Evolutionary conservation across 1,140 invertebrate species (phyloP), one percentile per base, ranked within the genome.

Genomic region (Antheraea pernyi): DNA sequence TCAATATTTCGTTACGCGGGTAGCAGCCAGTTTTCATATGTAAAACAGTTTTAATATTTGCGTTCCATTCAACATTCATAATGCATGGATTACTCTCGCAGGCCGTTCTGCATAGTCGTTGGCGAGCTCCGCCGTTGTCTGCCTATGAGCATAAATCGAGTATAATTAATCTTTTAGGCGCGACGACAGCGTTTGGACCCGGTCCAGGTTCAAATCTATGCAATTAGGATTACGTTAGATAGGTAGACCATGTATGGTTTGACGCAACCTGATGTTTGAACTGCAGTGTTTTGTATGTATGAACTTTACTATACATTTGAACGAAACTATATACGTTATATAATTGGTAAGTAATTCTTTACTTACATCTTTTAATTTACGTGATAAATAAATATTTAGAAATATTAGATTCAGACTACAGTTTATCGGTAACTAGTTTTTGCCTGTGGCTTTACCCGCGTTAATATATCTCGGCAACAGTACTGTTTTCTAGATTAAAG

Each of bases 91-190:
- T 53, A 42, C 11, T 16, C 46, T 16, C 11, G 11, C 46, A 53
- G 46, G 46, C 16, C 46, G 46, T 53, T n/a, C 16, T 16, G 46
- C 16, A 53, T 53, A 5, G 46, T 53, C 16, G 46, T 53, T 53
- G 46, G 46, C 30, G 11, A 36, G 60, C 60, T 30, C 60, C 19
- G 16, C 60, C 60, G 16, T 61, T 61, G 5, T 61, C 39, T 64
- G 65, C 68, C 68, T 72, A 69, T 72, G 69, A 70, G 58, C 69
- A 59, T 74, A 74, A 74, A 74, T 74, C 39, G 67, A 16, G 19
- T 61, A 69, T 74, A 70, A 74, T 74, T 74, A 74, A 74, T 74
- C 72, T 73, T 62, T 30, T 66, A 67, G 69, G 61, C 72, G 65
- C 72, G 13, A 19, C n/a, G 59, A 61, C 69, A 68, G 66, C 61